These are phyloP conservation scores for Catamblyrhynchus diadema DNA, from an alignment of 2,797 vertebrate species.

Conservation along the genomic window DNA sequence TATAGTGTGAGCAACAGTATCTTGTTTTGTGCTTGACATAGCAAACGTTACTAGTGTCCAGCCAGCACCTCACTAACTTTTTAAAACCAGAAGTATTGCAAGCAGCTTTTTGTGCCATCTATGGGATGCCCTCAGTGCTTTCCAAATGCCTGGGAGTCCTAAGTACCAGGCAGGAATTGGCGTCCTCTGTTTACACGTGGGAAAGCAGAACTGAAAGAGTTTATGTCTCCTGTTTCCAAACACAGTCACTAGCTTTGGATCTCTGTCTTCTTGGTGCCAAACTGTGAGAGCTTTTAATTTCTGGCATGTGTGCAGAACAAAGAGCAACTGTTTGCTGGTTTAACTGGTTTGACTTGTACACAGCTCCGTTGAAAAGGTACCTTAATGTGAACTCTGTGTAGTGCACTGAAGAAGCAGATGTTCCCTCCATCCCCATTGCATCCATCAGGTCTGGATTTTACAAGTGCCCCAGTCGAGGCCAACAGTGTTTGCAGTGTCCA, in stretches of 20 bases:
- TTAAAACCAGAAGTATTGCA: background rate
- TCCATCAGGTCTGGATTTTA: slow-evolving; percentile 41
- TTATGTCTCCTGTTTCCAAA: slow-evolving; percentile 34
- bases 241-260: slow-evolving; percentile 4
- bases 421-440: slow-evolving; percentile 6
- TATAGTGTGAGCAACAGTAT: background rate
- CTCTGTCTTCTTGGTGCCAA: slow-evolving; percentile 48
- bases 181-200: background rate
- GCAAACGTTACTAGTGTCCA: background rate
- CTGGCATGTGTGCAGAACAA: slow-evolving; percentile 54
- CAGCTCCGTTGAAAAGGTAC: background rate
- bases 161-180: background rate
- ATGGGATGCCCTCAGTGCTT: background rate
- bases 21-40: background rate
- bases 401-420: slow-evolving; percentile 38
- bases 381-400: slow-evolving; percentile 12
- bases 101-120: background rate
- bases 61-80: background rate
- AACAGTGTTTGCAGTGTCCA: slow-evolving; percentile 55
- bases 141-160: background rate
- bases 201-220: slow-evolving; percentile 28
- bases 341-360: slow-evolving; percentile 50
- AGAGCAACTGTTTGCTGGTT: slow-evolving; percentile 53
- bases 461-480: background rate
- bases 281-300: slow-evolving; percentile 41